These are phyloP conservation scores for Vireo griseus DNA, from an alignment of 2,797 vertebrate species.

Conservation along the genomic window DNA sequence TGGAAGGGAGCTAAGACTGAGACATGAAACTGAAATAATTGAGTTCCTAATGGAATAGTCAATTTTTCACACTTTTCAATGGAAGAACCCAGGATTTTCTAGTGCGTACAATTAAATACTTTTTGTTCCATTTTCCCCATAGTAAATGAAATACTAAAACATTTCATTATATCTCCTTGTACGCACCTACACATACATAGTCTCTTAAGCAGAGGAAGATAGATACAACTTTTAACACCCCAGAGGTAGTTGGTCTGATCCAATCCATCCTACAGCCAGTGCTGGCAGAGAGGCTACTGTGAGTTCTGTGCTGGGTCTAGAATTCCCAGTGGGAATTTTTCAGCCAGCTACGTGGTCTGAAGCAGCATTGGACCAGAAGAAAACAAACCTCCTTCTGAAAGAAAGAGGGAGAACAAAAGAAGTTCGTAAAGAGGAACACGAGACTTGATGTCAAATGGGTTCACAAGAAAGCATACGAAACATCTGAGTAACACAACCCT, in stretches of 20 bases:
- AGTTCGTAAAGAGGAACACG: background rate
- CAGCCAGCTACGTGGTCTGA: background rate
- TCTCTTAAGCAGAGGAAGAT: background rate
- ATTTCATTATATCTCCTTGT: background rate
- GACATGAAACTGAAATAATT: background rate
- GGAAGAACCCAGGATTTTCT: background rate
- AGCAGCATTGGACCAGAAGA: background rate
- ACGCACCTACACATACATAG: background rate
- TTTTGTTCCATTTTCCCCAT: background rate
- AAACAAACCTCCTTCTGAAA: background rate
- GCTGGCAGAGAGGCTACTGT: background rate
- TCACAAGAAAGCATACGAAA: background rate
- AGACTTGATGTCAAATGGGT: conserved; percentile 23
- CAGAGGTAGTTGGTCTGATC: background rate
- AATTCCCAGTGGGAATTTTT: background rate
- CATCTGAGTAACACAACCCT: background rate
- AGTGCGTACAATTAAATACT: background rate
- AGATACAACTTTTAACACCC: background rate
- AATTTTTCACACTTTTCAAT: background rate
- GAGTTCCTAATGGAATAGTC: background rate
- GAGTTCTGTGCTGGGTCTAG: background rate
- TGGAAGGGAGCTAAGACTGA: background rate
- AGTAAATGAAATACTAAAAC: background rate
- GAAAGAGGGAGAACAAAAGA: background rate
- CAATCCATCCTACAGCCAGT: background rate